Conservation (phyloP, 2,888 invertebrate species). For the Lithophane semibrunnea region DNA sequence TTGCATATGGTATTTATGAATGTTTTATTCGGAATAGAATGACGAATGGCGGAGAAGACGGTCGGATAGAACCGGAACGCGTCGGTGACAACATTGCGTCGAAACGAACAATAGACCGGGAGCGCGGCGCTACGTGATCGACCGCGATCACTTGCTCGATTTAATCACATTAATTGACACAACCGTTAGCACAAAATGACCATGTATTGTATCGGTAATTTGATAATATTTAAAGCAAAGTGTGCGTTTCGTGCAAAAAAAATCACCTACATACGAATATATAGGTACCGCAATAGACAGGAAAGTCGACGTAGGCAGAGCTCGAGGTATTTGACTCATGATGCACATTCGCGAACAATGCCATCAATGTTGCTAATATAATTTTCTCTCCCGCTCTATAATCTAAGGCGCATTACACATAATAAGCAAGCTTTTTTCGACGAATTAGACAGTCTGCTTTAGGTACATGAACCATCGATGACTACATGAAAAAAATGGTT, state of each 20-base stretch:
- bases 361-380: constrained; percentile 82
- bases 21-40: constrained; percentile 48
- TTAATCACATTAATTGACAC: constrained; percentile 88
- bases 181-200: constrained; percentile 88
- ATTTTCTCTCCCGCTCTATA: constrained; percentile 82
- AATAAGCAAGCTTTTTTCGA: constrained; percentile 77
- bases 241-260: constrained; percentile 77
- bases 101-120: constrained; percentile 72
- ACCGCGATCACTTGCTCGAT: constrained; percentile 82
- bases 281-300: constrained; percentile 42
- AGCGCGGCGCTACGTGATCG: constrained; percentile 81
- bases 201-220: constrained; percentile 88
- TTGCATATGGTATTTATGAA: constrained; percentile 54
- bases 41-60: constrained; percentile 28
- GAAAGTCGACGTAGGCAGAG: constrained; percentile 37
- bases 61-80: constrained; percentile 49
- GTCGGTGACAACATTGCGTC: constrained; percentile 69
- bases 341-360: constrained; percentile 79
- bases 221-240: constrained; percentile 84
- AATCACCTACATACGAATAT: constrained; percentile 63
- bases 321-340: constrained; percentile 63
- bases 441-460: constrained; percentile 74
- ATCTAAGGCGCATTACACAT: constrained; percentile 84
- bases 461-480: constrained; percentile 71
- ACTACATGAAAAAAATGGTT: constrained; percentile 72